phyloP scores from a whole-genome alignment of 2,888 invertebrate genomes.

The Mythimna lalbum region DNA sequence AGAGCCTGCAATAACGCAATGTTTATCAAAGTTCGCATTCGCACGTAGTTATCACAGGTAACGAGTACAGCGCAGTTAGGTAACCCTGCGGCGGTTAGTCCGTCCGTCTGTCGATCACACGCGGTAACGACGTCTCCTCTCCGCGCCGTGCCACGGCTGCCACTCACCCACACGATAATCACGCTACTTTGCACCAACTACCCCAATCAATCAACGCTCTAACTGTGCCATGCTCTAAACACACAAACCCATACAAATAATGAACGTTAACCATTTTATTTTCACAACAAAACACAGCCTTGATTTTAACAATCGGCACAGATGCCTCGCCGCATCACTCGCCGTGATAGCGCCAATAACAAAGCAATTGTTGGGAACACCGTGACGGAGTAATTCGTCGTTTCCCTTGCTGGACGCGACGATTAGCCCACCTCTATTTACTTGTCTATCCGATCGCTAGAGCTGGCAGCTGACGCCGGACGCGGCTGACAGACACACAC shows the following conservation, averaged over 20 bases:
- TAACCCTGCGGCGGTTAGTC: conserved; percentile 71
- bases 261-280: conserved; percentile 32
- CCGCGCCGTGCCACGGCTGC: conserved; percentile 69
- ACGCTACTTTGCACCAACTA: conserved; percentile 76
- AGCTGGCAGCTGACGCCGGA: conserved; percentile 89
- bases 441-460: conserved; percentile 85
- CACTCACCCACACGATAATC: conserved; percentile 74
- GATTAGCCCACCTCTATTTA: conserved; percentile 90
- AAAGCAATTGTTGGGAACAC: conserved; percentile 86
- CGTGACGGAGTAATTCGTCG: conserved; percentile 89
- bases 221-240: conserved; percentile 61
- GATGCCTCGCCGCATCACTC: conserved; percentile 74
- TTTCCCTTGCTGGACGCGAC: conserved; percentile 89
- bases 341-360: conserved; percentile 78
- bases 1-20: conserved; percentile 36
- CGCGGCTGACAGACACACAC: conserved; percentile 86
- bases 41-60: conserved; percentile 58
- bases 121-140: conserved; percentile 79
- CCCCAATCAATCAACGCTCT: conserved; percentile 74
- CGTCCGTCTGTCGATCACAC: conserved; percentile 79
- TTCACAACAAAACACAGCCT: conserved; percentile 24
- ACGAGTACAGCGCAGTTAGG: conserved; percentile 52
- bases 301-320: conserved; percentile 66
- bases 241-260: conserved; percentile 51
- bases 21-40: conserved; percentile 54